Base-by-base conservation (phyloP, 2,888 invertebrate genomes). In the Caenorhabditis wallacei region DNA sequence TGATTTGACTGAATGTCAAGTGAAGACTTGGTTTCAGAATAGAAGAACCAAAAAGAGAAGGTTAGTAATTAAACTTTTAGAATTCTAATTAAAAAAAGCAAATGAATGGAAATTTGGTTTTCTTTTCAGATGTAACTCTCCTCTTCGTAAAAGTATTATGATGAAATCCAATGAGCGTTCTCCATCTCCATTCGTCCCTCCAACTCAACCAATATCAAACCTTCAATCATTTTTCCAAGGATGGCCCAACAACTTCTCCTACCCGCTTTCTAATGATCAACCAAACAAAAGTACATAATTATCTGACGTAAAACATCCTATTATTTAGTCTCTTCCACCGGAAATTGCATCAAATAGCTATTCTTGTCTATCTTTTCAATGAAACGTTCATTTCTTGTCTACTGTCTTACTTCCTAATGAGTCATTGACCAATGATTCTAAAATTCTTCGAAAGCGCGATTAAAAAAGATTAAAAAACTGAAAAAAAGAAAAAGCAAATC, bases 1-100 rank as follows among this genome's bases (percentile, higher is more conserved):
- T 22, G 78, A 82, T n/a, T 56, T 82, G 22, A 78, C 82, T 2
- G 82, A 82, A 43, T 82, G 82, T 48, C 82, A 82, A 61, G 82
- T 82, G 37, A 82, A 82, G 26, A 82, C 82, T 0, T 82, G 82
- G 82, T 82, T 82, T 63, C 82, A 82, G 46, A 82, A 82, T 69
- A 18, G 82, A 18, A 53, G 82, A 48, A 82, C 82, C 3, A 82
- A 82, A n/a, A 82, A 82, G 22, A 71, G 82, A 82, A 78, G 82
- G 82, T 82, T 18, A 48, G 46, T 18, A 5, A 30, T 30, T 5
- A 8, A 8, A 30, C 4, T 30, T 30, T 30, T 30, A 30, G 30
- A 30, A 30, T 30, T 30, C 30, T 30, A 30, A 8, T 30, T 30
- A 30, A 30, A 5, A 5, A 8, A 30, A 30, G 16, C 16, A 16